Percentiles rank a stretch among this genome's conserved stretches.
Evolutionary conservation across 2,797 vertebrate species (phyloP).

Genomic region (Mormyrops boulengeri): DNA sequence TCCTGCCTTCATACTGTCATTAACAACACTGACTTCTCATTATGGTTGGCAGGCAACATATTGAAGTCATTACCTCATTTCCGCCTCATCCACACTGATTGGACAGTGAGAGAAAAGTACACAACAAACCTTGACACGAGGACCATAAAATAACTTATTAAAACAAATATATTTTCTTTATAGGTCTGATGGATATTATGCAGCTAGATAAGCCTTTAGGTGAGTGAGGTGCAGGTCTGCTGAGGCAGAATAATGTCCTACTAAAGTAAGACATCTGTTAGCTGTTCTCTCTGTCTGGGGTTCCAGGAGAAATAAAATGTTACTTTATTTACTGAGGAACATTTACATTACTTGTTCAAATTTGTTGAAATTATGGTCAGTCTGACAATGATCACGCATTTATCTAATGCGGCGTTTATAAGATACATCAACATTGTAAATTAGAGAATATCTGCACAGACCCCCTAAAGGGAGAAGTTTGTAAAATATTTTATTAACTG

Average conservation of each 20-base stretch:
- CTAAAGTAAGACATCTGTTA: background rate
- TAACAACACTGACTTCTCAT: background rate
- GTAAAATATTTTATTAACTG: background rate
- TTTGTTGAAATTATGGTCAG: background rate
- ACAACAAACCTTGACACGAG: background rate
- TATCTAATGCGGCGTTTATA: background rate
- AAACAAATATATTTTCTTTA: background rate
- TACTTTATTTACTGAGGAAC: background rate
- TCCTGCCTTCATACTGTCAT: background rate
- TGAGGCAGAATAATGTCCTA: background rate
- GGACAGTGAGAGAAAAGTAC: background rate
- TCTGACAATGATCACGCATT: background rate
- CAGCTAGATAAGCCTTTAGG: background rate
- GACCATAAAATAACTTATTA: constrained; percentile 13
- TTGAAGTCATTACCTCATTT: constrained; percentile 1
- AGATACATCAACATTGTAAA: background rate
- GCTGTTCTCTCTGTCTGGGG: background rate
- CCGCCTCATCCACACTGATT: background rate
- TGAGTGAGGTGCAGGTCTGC: background rate
- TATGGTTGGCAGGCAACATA: constrained; percentile 3
- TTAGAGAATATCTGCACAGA: background rate
- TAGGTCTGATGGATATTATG: background rate
- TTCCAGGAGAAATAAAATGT: background rate
- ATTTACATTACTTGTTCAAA: background rate
- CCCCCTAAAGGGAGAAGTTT: background rate